Evolutionary conservation across 2,797 vertebrate species (phyloP).

Genomic region (Sebastes diaconus): DNA sequence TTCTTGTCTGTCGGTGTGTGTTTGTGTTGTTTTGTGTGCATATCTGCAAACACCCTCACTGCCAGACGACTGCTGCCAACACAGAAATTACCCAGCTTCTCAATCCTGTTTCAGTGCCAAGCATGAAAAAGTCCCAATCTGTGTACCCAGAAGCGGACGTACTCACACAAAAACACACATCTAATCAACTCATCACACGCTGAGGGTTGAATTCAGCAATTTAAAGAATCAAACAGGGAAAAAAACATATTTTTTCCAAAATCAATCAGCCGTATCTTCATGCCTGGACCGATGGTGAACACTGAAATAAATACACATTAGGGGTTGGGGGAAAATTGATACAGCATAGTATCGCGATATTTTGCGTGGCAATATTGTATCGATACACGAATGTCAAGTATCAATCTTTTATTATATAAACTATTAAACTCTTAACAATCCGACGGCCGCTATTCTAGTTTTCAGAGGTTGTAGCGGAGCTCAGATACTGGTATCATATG

Average conservation of each 20-base stretch:
- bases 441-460: no score
- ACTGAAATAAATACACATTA: conserved; percentile 14
- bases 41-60: neutral
- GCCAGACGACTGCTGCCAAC: conserved; percentile 41
- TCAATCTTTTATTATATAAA: no score
- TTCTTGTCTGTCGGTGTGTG: neutral
- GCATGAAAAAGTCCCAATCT: neutral
- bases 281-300: neutral
- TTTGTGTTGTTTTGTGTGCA: neutral
- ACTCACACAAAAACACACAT: neutral
- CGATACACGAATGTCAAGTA: rapidly evolving
- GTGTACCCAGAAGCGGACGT: neutral
- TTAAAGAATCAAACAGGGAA: neutral
- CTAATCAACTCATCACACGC: conserved; percentile 2
- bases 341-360: no score
- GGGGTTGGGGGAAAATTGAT: no score
- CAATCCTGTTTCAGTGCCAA: conserved; percentile 24
- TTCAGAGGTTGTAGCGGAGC: no score
- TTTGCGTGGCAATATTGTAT: no score
- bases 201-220: neutral
- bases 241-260: neutral
- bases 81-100: conserved; percentile 36
- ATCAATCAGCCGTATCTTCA: conserved; percentile 2
- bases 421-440: no score
- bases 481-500: no score